These are phyloP conservation scores for Hapalemur alaotrensis DNA, from an alignment of 2,797 vertebrate genomes.

Conservation along the genomic window DNA sequence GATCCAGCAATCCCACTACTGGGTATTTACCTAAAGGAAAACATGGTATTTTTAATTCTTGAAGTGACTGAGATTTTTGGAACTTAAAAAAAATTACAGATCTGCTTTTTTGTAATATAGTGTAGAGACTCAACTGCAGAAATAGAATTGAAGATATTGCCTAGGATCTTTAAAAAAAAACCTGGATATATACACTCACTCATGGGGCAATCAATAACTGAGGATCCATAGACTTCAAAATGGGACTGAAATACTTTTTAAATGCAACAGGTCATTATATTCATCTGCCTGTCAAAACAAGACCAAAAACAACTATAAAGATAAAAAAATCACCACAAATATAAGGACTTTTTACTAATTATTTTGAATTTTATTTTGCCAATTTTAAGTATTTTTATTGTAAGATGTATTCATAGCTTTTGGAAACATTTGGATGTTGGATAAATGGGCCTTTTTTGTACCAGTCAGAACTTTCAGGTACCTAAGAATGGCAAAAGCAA, in stretches of 20 bases:
- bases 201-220: not conserved
- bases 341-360: not conserved
- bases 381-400: not conserved
- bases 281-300: conserved; percentile 31
- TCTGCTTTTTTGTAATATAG: not conserved
- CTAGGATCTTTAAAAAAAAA: not conserved
- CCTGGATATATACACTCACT: not conserved
- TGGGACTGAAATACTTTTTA: accelerated
- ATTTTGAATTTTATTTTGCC: not conserved
- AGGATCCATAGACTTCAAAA: not conserved
- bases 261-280: conserved; percentile 39
- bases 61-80: not conserved
- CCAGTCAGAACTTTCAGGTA: not conserved
- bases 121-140: not conserved
- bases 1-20: no score
- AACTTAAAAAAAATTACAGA: not conserved
- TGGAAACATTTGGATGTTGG: not conserved
- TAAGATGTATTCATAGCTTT: not conserved
- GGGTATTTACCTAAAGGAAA: no score
- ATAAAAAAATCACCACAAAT: not conserved
- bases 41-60: not conserved
- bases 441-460: not conserved
- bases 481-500: not conserved
- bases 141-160: not conserved
- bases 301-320: not conserved